phyloP scores from a whole-genome alignment of 2,888 invertebrate species.

The Xestia xanthographa region DNA sequence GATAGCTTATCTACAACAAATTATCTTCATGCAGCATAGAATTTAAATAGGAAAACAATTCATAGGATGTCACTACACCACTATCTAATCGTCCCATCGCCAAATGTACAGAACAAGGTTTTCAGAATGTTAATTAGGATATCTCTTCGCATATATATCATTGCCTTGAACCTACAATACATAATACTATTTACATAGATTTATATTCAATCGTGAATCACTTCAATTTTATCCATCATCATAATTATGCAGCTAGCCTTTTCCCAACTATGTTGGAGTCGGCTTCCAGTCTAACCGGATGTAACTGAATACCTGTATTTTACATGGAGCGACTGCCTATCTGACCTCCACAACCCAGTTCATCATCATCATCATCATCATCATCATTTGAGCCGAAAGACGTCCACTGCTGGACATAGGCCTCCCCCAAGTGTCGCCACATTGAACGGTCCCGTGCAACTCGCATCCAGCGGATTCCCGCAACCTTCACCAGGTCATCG shows the following conservation, averaged over 20 bases:
- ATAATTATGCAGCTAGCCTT: background rate
- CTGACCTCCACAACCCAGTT: no score
- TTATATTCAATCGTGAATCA: conserved; percentile 22
- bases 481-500: no score
- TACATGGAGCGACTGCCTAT: no score
- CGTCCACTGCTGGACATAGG: no score
- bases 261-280: background rate
- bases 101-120: conserved; percentile 39
- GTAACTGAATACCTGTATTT: no score
- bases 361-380: no score
- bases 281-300: no score
- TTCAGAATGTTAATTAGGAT: conserved; percentile 49
- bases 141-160: conserved; percentile 41
- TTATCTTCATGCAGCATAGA: background rate
- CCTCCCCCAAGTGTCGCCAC: no score
- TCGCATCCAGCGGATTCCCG: no score
- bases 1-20: conserved; percentile 8
- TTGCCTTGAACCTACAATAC: conserved; percentile 48
- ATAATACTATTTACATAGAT: conserved; percentile 34
- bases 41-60: conserved; percentile 29
- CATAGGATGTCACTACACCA: conserved; percentile 24
- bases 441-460: no score
- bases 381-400: no score
- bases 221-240: no score
- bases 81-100: conserved; percentile 36